Evolutionary conservation across 1,140 invertebrate genomes (phyloP).

Genomic region (Penaeus japonicus): DNA sequence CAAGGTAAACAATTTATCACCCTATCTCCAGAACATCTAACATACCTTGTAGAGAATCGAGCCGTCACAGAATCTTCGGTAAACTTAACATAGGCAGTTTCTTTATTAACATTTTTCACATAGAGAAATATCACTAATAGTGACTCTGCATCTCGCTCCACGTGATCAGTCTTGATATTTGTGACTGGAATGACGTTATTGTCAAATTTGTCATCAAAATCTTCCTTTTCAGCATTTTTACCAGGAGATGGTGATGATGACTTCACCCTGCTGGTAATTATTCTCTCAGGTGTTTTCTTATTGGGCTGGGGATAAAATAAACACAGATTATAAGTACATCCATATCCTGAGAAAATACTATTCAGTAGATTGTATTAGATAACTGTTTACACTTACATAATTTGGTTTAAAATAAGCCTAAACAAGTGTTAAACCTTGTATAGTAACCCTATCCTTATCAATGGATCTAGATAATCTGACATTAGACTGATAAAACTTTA

Average conservation of each 20-base stretch:
- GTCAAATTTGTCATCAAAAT: background rate
- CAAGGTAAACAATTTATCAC: no score
- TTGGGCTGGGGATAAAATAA: background rate
- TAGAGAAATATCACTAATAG: conserved; percentile 42
- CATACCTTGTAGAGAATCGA: conserved; percentile 43
- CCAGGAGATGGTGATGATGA: conserved; percentile 16
- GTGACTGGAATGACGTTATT: conserved; percentile 23
- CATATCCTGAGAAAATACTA: background rate
- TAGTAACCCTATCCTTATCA: no score
- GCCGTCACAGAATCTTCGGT: conserved; percentile 24
- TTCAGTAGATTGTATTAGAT: no score
- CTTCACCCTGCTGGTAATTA: conserved; percentile 21
- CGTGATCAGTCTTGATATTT: conserved; percentile 46
- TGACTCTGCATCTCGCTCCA: conserved; percentile 38
- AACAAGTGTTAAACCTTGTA: no score
- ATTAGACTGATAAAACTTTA: background rate
- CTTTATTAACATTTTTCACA: conserved; percentile 46
- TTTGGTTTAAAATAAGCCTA: no score
- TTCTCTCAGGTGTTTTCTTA: conserved; percentile 29
- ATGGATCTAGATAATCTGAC: no score
- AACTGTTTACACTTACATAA: no score
- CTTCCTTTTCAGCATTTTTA: conserved; percentile 41
- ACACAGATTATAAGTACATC: background rate
- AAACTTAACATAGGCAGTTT: conserved; percentile 36
- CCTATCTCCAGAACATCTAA: no score